Base-by-base conservation (phyloP, 2,797 vertebrate genomes). In the Fistularia commersonii region DNA sequence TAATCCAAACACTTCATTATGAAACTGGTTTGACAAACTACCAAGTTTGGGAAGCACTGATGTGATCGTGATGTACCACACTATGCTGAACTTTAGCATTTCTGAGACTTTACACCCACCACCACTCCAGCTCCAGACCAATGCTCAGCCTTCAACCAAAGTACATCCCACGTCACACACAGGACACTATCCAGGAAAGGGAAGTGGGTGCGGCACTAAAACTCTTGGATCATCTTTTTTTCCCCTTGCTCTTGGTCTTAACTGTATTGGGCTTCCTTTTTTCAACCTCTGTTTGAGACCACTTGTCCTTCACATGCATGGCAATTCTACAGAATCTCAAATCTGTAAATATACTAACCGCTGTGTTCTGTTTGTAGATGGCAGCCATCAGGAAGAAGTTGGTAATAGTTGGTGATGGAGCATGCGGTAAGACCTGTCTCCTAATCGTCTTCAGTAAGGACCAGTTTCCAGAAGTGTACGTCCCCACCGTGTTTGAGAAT, bases 371-470 rank as follows among this genome's bases (percentile, higher is more conserved):
- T 74, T 69, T 80, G 4, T 49, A 88, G 41, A 98, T 98, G 96
- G 96, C 97, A 0, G 94, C 96, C 3, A 96, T 99, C 87, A 92
- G 97, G 55, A 99, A 99, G 87, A 98, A 99, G 85, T 79, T 99
- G 88, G 97, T 99, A 81, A 99, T 98, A 1, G 97, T 99, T 41
- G 96, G 97, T 1, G 96, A 98, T 1, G 96, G 97, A 10, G 96
- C 95, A 0, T 99, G 96, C 0, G 96, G 96, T 1, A 99, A 98
- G 76, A 98, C 97, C 1, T 99, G 96, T 52, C 92, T 99, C 51
- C 92, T 99, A 60, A 98, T 98, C 0, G 95, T 99, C 57, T 99
- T 99, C 91, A 99, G 97, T 77, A 98, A 98, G 65, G 86, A 99
- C 69, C 96, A 97, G 87, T 99, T 99, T 82, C 97, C 96, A 0